Percentiles rank a stretch among this genome's conserved stretches.
These are phyloP conservation scores for Cecidostiba fungosa DNA, from an alignment of 2,888 invertebrate genomes.

Conservation along the genomic window DNA sequence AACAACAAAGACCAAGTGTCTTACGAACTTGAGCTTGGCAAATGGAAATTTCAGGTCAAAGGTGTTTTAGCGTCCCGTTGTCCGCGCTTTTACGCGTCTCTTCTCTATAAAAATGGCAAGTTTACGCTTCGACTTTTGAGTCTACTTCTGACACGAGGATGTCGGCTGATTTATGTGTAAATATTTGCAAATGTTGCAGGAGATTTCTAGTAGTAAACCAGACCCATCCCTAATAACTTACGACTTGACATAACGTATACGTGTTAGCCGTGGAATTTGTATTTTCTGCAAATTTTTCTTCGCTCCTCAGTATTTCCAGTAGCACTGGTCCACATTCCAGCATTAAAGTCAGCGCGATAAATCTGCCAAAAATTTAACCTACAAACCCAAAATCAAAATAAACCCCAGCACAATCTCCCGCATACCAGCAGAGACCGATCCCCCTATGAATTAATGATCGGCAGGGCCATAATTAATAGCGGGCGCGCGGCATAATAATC, in stretches of 20 bases:
- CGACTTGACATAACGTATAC: too few relatives aligned
- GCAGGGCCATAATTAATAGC: constrained; percentile 55
- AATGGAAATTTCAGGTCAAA: constrained; percentile 37
- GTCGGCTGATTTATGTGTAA: neutral
- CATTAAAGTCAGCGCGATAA: too few relatives aligned
- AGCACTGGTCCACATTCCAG: too few relatives aligned
- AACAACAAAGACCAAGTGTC: constrained; percentile 8
- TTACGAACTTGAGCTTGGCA: neutral
- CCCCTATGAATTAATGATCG: constrained; percentile 51
- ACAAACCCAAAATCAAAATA: neutral
- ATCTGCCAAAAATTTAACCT: neutral
- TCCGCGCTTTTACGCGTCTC: neutral
- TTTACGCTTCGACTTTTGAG: neutral
- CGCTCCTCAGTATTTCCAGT: too few relatives aligned
- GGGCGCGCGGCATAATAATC: constrained; percentile 39
- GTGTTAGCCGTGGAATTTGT: neutral
- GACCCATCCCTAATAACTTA: neutral
- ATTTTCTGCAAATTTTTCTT: neutral
- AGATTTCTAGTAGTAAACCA: neutral
- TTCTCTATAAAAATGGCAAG: constrained; percentile 5
- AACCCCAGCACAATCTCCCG: neutral
- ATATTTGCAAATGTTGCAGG: neutral
- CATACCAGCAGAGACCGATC: neutral
- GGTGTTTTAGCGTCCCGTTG: neutral
- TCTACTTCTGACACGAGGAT: constrained; percentile 3